Conservation (phyloP, 64 coral and sea anemone genomes). For the Actinia equina region DNA sequence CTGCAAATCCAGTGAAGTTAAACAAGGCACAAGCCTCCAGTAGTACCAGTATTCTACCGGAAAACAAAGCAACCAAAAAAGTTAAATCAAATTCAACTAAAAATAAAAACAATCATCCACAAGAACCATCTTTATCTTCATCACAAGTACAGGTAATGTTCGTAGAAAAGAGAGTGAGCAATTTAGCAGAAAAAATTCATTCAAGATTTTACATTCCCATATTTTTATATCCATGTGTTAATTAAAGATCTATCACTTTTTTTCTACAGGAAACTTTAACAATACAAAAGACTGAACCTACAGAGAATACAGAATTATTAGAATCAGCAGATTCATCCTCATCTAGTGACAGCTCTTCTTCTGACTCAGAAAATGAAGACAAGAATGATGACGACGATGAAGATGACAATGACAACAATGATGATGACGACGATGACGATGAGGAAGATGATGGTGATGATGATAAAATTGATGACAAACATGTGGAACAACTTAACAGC, state of each 20-base stretch:
- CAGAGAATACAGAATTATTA: conserved; percentile 35
- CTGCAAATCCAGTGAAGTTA: neutral
- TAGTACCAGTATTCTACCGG: neutral
- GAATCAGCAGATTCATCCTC: conserved; percentile 58
- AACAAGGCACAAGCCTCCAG: neutral
- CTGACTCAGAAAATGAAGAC: conserved; percentile 61
- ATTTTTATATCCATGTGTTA: too few relatives aligned
- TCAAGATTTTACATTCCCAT: too few relatives aligned
- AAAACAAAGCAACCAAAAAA: conserved; percentile 17
- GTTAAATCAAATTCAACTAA: conserved; percentile 7
- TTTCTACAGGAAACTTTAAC: conserved; percentile 4
- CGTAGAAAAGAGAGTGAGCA: neutral
- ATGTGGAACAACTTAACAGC: conserved; percentile 79
- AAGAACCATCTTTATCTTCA: neutral
- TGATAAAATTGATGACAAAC: conserved; percentile 82
- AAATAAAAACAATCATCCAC: neutral
- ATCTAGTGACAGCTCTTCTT: conserved; percentile 65
- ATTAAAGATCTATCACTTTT: too few relatives aligned
- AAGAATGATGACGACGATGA: conserved; percentile 48
- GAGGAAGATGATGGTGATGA: conserved; percentile 76
- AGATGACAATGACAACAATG: conserved; percentile 60
- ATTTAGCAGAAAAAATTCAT: neutral
- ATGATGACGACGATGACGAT: conserved; percentile 64
- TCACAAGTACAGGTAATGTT: neutral
- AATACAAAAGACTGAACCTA: conserved; percentile 33